phyloP scores from a whole-genome alignment of 2,113 vertebrate genomes.

The Ascaphus truei region DNA sequence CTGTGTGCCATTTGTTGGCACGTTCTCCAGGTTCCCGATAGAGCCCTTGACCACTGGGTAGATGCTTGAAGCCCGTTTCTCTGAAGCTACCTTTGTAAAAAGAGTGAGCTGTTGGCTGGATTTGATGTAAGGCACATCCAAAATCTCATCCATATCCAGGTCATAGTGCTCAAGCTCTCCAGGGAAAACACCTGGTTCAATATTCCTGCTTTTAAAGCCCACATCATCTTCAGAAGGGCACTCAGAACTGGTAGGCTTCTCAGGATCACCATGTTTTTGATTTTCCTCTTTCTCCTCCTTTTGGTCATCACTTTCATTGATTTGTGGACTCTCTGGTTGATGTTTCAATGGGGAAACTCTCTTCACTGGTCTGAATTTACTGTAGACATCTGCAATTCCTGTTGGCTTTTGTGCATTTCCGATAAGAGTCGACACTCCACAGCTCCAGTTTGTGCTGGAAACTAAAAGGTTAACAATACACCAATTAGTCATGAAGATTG shows the following conservation, averaged over 20 bases:
- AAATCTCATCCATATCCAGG: slow-evolving; percentile 97
- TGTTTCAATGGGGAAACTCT: slow-evolving; percentile 94
- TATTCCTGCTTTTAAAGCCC: slow-evolving; percentile 59
- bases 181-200: slow-evolving; percentile 55
- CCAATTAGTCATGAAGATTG: background rate
- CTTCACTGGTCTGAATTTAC: slow-evolving; percentile 95
- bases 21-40: slow-evolving; percentile 63
- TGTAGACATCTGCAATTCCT: slow-evolving; percentile 85
- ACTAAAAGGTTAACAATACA: slow-evolving; percentile 58
- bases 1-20: slow-evolving; percentile 52
- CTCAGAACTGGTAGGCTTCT: slow-evolving; percentile 46
- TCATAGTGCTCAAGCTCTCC: slow-evolving; percentile 96
- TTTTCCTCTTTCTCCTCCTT: slow-evolving; percentile 66
- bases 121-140: slow-evolving; percentile 97
- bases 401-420: slow-evolving; percentile 81
- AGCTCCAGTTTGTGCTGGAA: slow-evolving; percentile 84
- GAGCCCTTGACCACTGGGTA: slow-evolving; percentile 60
- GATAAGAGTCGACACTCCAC: slow-evolving; percentile 71
- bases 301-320: slow-evolving; percentile 75
- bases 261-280: slow-evolving; percentile 64
- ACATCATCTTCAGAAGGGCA: slow-evolving; percentile 49
- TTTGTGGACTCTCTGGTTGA: slow-evolving; percentile 85
- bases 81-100: slow-evolving; percentile 73
- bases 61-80: slow-evolving; percentile 65
- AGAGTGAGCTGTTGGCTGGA: slow-evolving; percentile 83